Percentiles rank a stretch among this genome's conserved stretches.
These are phyloP conservation scores for Gadus macrocephalus DNA, from an alignment of 2,113 vertebrate species.

Conservation along the genomic window DNA sequence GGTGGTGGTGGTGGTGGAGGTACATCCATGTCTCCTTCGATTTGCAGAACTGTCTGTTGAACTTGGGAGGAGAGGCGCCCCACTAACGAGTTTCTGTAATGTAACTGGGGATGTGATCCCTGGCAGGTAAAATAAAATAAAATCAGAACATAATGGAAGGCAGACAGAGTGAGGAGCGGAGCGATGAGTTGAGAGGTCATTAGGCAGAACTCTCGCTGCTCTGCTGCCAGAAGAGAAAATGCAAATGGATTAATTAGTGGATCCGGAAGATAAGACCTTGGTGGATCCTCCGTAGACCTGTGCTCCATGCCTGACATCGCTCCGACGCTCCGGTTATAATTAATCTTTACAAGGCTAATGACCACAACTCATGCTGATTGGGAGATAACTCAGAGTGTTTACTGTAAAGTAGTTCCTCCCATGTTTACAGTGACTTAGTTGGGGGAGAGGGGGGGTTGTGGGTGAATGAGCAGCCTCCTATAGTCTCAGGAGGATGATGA, in stretches of 20 bases:
- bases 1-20: not conserved
- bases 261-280: slow-evolving; percentile 38
- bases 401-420: no score
- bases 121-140: slow-evolving; percentile 6
- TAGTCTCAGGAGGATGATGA: no score
- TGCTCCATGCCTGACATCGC: no score
- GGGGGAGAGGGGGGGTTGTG: no score
- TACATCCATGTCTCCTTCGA: slow-evolving; percentile 62
- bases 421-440: no score
- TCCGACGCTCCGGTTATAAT: no score
- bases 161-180: slow-evolving; percentile 3
- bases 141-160: slow-evolving; percentile 18
- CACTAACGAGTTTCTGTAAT: slow-evolving; percentile 46
- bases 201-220: no score
- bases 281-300: slow-evolving; percentile 19
- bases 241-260: slow-evolving; percentile 56
- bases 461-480: no score
- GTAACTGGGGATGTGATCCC: slow-evolving; percentile 50
- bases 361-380: no score
- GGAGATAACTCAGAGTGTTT: no score
- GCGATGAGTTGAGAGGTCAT: slow-evolving; percentile 16
- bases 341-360: no score
- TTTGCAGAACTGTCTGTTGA: slow-evolving; percentile 61
- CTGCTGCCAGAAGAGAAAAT: slow-evolving; percentile 29
- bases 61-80: slow-evolving; percentile 22